phyloP scores from a whole-genome alignment of 2,888 invertebrate genomes.

The Tipula lateralis region DNA sequence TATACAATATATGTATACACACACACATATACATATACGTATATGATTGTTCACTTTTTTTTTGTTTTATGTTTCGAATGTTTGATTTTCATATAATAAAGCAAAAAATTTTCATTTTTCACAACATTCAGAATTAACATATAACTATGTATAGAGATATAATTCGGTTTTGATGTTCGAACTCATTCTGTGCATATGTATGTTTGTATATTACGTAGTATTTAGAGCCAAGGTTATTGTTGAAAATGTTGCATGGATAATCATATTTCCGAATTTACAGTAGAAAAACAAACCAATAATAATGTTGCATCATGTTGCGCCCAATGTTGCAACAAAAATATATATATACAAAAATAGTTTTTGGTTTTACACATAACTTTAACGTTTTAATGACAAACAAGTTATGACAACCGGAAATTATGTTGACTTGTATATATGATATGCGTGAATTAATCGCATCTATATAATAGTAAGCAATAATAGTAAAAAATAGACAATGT shows the following conservation, averaged over 20 bases:
- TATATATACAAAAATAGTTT: background rate
- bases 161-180: background rate
- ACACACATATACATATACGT: background rate
- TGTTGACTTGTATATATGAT: background rate
- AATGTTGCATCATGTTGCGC: background rate
- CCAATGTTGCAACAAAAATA: background rate
- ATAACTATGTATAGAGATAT: too few species aligned
- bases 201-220: background rate
- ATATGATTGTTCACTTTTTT: background rate
- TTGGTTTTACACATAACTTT: background rate
- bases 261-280: background rate
- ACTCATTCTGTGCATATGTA: background rate
- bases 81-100: background rate
- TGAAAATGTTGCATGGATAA: background rate
- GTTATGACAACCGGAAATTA: constrained; percentile 24
- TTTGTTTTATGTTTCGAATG: background rate
- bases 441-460: background rate
- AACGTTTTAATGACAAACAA: constrained; percentile 9
- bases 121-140: background rate
- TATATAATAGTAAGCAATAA: background rate
- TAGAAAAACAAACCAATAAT: background rate
- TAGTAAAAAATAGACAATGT: constrained; percentile 5
- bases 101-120: background rate
- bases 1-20: background rate
- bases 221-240: background rate